These are phyloP conservation scores for Oegoconia quadripuncta DNA, from an alignment of 2,888 invertebrate species.

Conservation along the genomic window DNA sequence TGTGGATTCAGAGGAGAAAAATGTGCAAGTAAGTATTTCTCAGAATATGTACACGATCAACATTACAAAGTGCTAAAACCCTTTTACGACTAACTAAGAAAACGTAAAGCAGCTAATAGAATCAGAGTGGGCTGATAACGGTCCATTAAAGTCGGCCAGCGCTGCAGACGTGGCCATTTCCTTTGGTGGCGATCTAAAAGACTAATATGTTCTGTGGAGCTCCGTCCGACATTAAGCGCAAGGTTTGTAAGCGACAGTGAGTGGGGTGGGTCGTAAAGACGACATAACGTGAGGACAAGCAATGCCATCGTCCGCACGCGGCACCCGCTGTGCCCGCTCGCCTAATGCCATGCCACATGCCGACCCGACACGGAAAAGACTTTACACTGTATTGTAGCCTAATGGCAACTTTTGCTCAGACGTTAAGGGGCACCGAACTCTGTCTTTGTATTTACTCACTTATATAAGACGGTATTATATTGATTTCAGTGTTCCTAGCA, in stretches of 20 bases:
- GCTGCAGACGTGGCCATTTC: slow-evolving; percentile 32
- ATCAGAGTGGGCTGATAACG: slow-evolving; percentile 39
- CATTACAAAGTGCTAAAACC: too few species aligned
- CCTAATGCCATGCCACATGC: slow-evolving; percentile 27
- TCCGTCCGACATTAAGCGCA: slow-evolving; percentile 56
- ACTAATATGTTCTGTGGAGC: slow-evolving; percentile 44
- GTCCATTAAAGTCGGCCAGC: slow-evolving; percentile 35
- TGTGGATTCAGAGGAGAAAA: slow-evolving; percentile 96
- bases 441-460: too few species aligned
- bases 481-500: too few species aligned
- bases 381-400: slow-evolving; percentile 24
- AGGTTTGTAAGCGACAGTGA: slow-evolving; percentile 44
- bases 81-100: slow-evolving; percentile 6
- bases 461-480: too few species aligned
- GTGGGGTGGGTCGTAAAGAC: slow-evolving; percentile 56
- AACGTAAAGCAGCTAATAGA: slow-evolving; percentile 46
- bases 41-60: too few species aligned
- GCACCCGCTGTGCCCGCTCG: slow-evolving; percentile 45
- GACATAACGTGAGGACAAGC: slow-evolving; percentile 38
- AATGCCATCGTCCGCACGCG: slow-evolving; percentile 52
- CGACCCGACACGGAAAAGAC: slow-evolving; percentile 31
- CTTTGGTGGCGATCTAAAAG: slow-evolving; percentile 49
- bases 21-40: slow-evolving; percentile 93
- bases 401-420: slow-evolving; percentile 2
- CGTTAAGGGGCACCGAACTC: background rate